Percentiles rank a stretch among this genome's conserved stretches.
phyloP scores from a whole-genome alignment of 2,113 vertebrate genomes.

The Cynopterus brachyotis region DNA sequence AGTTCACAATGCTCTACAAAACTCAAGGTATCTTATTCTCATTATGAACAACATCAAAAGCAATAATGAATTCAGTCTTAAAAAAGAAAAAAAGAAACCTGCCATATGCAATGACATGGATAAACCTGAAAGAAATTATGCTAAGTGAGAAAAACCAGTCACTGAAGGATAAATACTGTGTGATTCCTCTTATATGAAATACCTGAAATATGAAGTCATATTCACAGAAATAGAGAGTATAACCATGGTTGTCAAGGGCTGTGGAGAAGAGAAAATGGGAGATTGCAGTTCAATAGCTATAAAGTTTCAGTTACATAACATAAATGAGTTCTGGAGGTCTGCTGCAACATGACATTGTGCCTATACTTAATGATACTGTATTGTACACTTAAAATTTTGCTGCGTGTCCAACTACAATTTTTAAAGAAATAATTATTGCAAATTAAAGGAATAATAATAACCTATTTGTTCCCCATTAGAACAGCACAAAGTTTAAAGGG shows the following conservation, averaged over 20 bases:
- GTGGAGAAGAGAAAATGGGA: background rate
- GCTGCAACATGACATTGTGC: background rate
- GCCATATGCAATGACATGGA: background rate
- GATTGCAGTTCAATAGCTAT: background rate
- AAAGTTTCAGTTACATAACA: background rate
- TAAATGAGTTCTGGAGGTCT: background rate
- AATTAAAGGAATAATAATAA: background rate
- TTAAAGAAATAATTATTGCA: background rate
- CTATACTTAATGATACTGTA: background rate
- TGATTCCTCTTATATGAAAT: background rate
- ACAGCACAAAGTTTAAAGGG: background rate
- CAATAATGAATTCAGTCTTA: constrained; percentile 11
- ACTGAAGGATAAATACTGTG: background rate
- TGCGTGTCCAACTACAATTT: background rate
- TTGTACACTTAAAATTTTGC: background rate
- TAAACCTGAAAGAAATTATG: background rate
- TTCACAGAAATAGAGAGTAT: background rate
- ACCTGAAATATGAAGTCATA: background rate
- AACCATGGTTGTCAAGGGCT: background rate
- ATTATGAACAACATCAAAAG: constrained; percentile 80
- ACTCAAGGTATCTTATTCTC: constrained; percentile 85
- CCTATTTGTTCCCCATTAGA: background rate
- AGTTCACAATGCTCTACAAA: constrained; percentile 85
- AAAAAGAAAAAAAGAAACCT: background rate
- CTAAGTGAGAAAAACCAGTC: background rate